phyloP scores from a whole-genome alignment of 2,888 invertebrate species.

The Antheraea assamensis region DNA sequence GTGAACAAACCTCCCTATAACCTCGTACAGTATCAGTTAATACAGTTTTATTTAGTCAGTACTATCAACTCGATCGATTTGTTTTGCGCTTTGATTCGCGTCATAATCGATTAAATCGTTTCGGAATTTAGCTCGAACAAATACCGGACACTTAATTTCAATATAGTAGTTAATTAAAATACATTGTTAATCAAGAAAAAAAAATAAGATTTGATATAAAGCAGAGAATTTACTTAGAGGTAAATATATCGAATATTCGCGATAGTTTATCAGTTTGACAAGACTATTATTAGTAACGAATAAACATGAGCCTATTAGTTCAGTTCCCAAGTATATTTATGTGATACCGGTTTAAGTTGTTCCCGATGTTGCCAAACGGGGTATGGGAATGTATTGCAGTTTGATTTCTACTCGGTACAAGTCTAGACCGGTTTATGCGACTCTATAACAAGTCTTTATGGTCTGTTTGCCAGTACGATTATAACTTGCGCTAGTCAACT shows the following conservation, averaged over 20 bases:
- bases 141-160: too few species aligned
- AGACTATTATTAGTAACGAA: not conserved
- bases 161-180: not conserved
- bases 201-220: not conserved
- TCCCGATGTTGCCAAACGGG: slow-evolving; percentile 26
- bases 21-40: not conserved
- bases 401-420: slow-evolving; percentile 42
- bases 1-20: not conserved
- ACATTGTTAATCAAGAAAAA: not conserved
- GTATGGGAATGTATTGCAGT: slow-evolving; percentile 42
- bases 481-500: not conserved
- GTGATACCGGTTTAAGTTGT: slow-evolving; percentile 24
- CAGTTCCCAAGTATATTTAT: slow-evolving; percentile 25
- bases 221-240: too few species aligned
- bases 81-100: too few species aligned
- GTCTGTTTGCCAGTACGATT: not conserved
- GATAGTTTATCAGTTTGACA: not conserved
- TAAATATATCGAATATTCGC: not conserved
- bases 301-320: slow-evolving; percentile 15
- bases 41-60: not conserved
- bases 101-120: too few species aligned
- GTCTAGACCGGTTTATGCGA: slow-evolving; percentile 37
- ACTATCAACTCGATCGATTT: too few species aligned
- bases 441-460: slow-evolving; percentile 18
- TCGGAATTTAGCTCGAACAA: too few species aligned